phyloP scores from a whole-genome alignment of 1,140 invertebrate species.

The Bombus impatiens region DNA sequence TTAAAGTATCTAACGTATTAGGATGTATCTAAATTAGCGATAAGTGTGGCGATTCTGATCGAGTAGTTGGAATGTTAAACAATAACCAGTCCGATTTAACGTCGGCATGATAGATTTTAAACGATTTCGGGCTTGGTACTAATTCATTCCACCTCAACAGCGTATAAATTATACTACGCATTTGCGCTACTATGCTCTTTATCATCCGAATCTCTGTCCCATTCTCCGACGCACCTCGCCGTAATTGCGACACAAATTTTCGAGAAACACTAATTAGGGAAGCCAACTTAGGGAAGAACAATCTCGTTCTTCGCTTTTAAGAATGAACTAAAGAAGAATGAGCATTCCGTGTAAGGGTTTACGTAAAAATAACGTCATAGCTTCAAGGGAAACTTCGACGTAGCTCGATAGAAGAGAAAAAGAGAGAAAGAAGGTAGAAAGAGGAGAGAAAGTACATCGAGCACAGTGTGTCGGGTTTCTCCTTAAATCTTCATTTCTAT shows the following conservation, averaged over 20 bases:
- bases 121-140: background rate
- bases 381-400: conserved; percentile 48
- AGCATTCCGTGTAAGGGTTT: background rate
- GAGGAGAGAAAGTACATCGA: background rate
- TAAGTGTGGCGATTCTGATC: background rate
- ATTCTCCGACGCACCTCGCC: too few relatives aligned
- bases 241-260: conserved; percentile 6
- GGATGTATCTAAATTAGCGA: background rate
- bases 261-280: background rate
- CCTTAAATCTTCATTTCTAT: conserved; percentile 68
- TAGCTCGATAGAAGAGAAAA: background rate
- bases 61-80: background rate
- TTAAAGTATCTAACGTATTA: too few relatives aligned
- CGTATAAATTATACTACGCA: background rate
- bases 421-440: too few relatives aligned
- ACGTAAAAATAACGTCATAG: conserved; percentile 59
- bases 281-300: background rate
- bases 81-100: conserved; percentile 3
- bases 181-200: background rate
- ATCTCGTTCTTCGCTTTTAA: background rate
- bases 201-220: background rate
- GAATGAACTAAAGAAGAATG: background rate
- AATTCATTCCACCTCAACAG: background rate
- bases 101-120: conserved; percentile 12
- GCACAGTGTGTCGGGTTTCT: conserved; percentile 20